phyloP scores from a whole-genome alignment of 2,113 vertebrate genomes.

The Gambusia holbrooki region DNA sequence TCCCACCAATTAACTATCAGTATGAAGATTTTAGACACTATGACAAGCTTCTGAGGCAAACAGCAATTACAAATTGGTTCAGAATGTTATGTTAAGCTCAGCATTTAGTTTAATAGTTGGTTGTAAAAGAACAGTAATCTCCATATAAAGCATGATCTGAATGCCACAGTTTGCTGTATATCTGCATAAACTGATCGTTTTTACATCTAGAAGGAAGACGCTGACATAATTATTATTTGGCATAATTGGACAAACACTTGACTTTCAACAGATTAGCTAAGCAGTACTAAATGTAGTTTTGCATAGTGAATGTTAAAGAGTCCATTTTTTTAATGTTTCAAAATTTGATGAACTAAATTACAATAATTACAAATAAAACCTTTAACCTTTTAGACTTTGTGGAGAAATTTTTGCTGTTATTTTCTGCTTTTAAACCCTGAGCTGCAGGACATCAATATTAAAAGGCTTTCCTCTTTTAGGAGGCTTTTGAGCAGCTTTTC shows the following conservation, averaged over 20 bases:
- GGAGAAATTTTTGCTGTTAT: too few relatives aligned
- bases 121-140: background rate
- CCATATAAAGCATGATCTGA: background rate
- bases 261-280: background rate
- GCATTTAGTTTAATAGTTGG: background rate
- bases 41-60: background rate
- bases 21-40: background rate
- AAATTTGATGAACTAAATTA: background rate
- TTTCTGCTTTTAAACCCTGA: background rate
- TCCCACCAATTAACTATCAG: background rate
- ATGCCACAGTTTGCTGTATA: background rate
- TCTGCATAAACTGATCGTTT: background rate
- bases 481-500: background rate
- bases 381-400: background rate
- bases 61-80: background rate
- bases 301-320: background rate
- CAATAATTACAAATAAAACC: background rate
- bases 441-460: background rate
- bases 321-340: background rate
- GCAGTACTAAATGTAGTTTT: background rate
- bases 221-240: background rate
- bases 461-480: background rate
- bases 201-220: background rate
- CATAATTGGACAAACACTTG: background rate
- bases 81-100: background rate